A percentile compares a stretch with the other conserved stretches of the same genome.
These are phyloP conservation scores for Lycocorax pyrrhopterus DNA, from an alignment of 2,113 vertebrate genomes.

Conservation along the genomic window DNA sequence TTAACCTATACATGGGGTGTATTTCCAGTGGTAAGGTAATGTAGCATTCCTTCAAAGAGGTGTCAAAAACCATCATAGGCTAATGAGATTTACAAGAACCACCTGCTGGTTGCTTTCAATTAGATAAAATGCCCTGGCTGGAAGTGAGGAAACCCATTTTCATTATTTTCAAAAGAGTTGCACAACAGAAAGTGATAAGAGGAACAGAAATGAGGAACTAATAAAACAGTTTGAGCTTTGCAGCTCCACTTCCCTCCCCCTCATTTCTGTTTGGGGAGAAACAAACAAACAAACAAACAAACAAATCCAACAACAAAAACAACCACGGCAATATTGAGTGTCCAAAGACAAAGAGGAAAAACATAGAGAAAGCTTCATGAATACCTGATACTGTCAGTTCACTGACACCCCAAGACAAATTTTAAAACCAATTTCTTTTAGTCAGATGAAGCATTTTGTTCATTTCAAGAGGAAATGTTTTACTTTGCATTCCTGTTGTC, in stretches of 20 bases:
- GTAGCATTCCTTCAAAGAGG: conserved; percentile 21
- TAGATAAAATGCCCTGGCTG: conserved; percentile 21
- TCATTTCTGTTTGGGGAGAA: not conserved
- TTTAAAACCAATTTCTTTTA: not conserved
- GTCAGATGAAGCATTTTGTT: not conserved
- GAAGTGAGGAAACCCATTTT: not conserved
- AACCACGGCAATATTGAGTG: not conserved
- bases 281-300: not conserved
- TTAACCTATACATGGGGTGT: not conserved
- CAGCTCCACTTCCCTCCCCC: not conserved
- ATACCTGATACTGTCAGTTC: not conserved
- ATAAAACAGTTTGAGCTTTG: not conserved
- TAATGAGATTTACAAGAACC: conserved; percentile 37
- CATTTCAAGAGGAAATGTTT: not conserved
- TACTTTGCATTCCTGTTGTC: not conserved
- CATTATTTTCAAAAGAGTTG: conserved; percentile 2
- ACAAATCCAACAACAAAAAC: not conserved
- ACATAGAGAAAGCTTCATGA: not conserved
- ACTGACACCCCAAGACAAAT: not conserved
- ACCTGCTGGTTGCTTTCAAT: conserved; percentile 44
- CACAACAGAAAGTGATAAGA: not conserved
- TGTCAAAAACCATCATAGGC: conserved; percentile 28
- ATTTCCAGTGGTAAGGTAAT: not conserved
- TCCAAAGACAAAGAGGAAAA: not conserved
- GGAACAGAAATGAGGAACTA: not conserved